Percentiles rank a stretch among this genome's conserved stretches.
Evolutionary conservation across 2,797 vertebrate species (phyloP).

Genomic region (Thalassophryne amazonica): DNA sequence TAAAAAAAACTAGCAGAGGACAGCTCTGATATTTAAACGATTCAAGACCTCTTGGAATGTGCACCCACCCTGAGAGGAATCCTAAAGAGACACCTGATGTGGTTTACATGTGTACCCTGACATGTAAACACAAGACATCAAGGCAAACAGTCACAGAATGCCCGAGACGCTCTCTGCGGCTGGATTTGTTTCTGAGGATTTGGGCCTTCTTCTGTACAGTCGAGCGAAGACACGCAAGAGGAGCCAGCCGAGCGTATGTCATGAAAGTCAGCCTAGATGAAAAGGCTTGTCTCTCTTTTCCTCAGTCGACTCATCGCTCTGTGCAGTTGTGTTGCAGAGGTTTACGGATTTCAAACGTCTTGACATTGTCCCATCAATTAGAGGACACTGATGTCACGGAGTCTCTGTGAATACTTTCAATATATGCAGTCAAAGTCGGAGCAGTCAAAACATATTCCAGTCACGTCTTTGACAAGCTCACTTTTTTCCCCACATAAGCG

Average conservation of each 20-base stretch:
- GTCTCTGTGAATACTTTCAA: constrained; percentile 50
- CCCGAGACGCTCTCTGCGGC: constrained; percentile 23
- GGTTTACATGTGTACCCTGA: constrained; percentile 28
- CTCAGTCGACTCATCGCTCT: constrained; percentile 30
- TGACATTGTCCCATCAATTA: constrained; percentile 65
- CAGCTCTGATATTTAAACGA: constrained; percentile 11
- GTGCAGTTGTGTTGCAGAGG: constrained; percentile 47
- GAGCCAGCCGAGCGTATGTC: constrained; percentile 38
- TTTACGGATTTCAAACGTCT: constrained; percentile 52
- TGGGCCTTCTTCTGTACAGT: constrained; percentile 8
- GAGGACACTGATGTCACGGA: constrained; percentile 50
- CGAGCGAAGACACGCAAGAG: constrained; percentile 29
- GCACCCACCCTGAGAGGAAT: constrained; percentile 1
- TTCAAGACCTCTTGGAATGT: constrained; percentile 31
- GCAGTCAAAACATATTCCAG: constrained; percentile 49
- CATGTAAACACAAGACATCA: constrained; percentile 40
- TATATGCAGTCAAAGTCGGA: constrained; percentile 54
- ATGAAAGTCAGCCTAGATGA: constrained; percentile 54
- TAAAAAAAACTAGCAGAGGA: not conserved
- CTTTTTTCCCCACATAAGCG: constrained; percentile 45
- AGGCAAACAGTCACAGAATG: constrained; percentile 15
- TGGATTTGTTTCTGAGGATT: constrained; percentile 35
- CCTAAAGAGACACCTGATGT: constrained; percentile 32
- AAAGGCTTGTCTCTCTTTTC: constrained; percentile 56
- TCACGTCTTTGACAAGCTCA: constrained; percentile 44